Conservation (phyloP, 2,113 vertebrate species). For the Lagopus leucura region DNA sequence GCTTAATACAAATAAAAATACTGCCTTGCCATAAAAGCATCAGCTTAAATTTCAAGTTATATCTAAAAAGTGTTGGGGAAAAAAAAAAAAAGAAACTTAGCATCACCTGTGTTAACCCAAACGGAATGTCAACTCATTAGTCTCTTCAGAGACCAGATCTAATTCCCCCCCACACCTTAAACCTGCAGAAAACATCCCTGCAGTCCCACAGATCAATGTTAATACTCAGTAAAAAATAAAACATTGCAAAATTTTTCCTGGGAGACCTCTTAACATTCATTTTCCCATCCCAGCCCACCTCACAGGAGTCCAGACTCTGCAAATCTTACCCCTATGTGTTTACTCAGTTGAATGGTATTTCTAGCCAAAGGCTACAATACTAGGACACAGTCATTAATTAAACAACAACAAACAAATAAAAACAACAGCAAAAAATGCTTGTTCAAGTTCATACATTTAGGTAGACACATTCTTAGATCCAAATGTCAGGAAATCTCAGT, state of each 20-base stretch:
- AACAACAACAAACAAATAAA: neutral
- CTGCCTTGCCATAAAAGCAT: neutral
- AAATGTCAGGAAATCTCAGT: neutral
- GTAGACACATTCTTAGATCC: neutral
- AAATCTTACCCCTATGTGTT: neutral
- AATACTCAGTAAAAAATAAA: neutral
- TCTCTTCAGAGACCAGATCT: neutral
- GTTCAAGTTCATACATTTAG: neutral
- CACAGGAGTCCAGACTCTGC: neutral
- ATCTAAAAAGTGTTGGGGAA: neutral
- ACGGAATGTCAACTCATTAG: neutral
- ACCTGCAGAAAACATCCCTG: neutral
- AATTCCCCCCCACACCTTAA: rapidly evolving
- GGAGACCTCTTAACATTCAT: neutral
- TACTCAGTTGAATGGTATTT: neutral
- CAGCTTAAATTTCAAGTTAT: neutral
- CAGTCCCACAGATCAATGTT: neutral
- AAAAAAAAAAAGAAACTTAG: neutral
- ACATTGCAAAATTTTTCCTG: neutral
- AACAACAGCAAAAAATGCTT: neutral
- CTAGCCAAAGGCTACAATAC: neutral
- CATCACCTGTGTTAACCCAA: neutral
- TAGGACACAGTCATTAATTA: neutral
- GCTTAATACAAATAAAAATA: neutral
- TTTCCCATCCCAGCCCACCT: neutral